Conservation (phyloP, 2,888 invertebrate species). For the Eudasyphora cyanicolor region DNA sequence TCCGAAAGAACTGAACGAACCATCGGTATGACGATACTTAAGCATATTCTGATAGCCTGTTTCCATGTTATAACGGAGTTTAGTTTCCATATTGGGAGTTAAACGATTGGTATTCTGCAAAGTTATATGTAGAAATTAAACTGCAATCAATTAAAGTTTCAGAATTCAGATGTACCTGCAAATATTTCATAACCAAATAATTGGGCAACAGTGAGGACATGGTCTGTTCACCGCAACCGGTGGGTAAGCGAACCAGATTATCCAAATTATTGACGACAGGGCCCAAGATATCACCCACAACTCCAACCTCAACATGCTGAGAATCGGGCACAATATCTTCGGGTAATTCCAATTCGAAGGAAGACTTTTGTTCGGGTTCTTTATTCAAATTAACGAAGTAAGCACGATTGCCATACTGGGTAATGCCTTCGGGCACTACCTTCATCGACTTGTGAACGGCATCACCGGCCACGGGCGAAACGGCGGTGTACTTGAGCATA, state of each 20-base stretch:
- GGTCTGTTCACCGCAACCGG: conserved; percentile 88
- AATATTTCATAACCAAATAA: conserved; percentile 88
- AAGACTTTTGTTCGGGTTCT: conserved; percentile 81
- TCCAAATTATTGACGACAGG: conserved; percentile 84
- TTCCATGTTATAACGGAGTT: conserved; percentile 84
- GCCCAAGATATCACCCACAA: conserved; percentile 83
- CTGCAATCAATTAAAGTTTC: not conserved
- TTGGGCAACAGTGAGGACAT: conserved; percentile 87
- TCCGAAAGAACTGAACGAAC: conserved; percentile 94
- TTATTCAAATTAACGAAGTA: conserved; percentile 86
- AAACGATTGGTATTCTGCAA: conserved; percentile 81
- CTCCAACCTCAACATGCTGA: conserved; percentile 82
- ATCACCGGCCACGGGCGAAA: conserved; percentile 89
- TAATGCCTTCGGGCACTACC: conserved; percentile 91
- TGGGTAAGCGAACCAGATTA: conserved; percentile 83
- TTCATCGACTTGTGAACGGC: conserved; percentile 87
- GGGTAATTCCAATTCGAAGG: conserved; percentile 88
- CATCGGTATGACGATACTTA: conserved; percentile 90
- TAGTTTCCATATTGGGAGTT: conserved; percentile 84
- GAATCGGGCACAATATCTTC: conserved; percentile 85
- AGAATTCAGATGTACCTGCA: conserved; percentile 83
- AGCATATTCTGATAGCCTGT: conserved; percentile 94
- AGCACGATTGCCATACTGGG: conserved; percentile 87
- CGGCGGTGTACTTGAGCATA: conserved; percentile 88
- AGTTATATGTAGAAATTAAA: no score